A percentile compares a stretch with the other conserved stretches of the same genome.
Conservation (phyloP, 2,797 vertebrate genomes). For the Graptemys geographica region DNA sequence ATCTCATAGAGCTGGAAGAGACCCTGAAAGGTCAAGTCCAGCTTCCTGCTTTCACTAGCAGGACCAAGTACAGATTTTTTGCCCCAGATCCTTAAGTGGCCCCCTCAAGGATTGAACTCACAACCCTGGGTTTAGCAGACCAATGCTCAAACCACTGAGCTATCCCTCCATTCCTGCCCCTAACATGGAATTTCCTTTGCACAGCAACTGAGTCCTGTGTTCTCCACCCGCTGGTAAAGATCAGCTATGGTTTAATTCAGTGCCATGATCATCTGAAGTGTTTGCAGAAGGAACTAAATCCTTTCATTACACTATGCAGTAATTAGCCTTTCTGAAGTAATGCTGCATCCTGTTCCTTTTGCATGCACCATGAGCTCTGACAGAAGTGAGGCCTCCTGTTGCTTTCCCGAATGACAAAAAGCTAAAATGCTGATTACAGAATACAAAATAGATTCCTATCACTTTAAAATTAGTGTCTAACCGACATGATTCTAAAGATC, state of each 20-base stretch:
- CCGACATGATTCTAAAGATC: not conserved
- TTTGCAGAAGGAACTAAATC: not conserved
- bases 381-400: not conserved
- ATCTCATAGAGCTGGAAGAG: no score
- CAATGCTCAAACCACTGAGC: no score
- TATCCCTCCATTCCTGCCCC: no score
- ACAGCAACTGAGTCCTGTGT: no score
- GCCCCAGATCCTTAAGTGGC: no score
- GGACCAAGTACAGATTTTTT: no score
- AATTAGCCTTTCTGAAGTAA: not conserved
- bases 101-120: no score
- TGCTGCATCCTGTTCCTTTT: not conserved
- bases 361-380: not conserved
- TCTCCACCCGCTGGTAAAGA: not conserved
- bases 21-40: no score
- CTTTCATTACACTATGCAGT: not conserved
- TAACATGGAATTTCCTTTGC: no score
- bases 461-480: not conserved
- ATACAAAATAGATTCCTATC: not conserved
- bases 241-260: not conserved
- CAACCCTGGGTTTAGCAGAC: no score
- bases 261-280: accelerated
- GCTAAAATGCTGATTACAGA: accelerated
- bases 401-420: not conserved
- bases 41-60: no score